phyloP scores from a whole-genome alignment of 2,888 invertebrate genomes.

The Drosophila longiperda region DNA sequence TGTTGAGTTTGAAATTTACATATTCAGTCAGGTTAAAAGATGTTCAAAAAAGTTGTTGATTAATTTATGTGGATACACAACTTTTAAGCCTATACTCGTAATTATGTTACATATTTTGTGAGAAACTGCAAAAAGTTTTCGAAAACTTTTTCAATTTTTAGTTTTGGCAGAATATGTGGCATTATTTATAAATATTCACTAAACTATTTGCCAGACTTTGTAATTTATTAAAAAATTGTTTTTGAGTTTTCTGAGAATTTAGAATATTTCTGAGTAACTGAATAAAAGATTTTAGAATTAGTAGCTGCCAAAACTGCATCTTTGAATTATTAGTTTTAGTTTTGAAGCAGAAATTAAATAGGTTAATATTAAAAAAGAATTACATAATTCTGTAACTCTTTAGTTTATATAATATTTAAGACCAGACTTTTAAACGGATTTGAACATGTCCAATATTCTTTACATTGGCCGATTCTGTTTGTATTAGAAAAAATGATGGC shows the following conservation, averaged over 20 bases:
- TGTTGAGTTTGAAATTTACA: not conserved
- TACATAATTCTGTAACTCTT: not conserved
- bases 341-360: too few relatives aligned
- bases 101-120: slow-evolving; percentile 1
- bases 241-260: not conserved
- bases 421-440: not conserved
- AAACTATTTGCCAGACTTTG: not conserved
- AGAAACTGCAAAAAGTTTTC: not conserved
- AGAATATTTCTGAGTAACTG: not conserved
- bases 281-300: not conserved
- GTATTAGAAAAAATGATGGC: not conserved
- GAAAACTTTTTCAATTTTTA: not conserved
- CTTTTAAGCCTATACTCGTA: not conserved
- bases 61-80: slow-evolving; percentile 5
- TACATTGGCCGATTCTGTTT: not conserved
- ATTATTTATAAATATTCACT: not conserved
- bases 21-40: not conserved
- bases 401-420: not conserved
- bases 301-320: fast-evolving
- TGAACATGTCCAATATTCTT: not conserved
- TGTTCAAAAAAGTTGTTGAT: not conserved
- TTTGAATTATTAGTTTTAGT: not conserved
- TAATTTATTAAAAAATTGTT: not conserved
- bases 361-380: too few relatives aligned
- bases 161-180: not conserved